A percentile compares a stretch with the other conserved stretches of the same genome.
Conservation (phyloP, 2,113 vertebrate genomes). For the Argyrosomus japonicus region DNA sequence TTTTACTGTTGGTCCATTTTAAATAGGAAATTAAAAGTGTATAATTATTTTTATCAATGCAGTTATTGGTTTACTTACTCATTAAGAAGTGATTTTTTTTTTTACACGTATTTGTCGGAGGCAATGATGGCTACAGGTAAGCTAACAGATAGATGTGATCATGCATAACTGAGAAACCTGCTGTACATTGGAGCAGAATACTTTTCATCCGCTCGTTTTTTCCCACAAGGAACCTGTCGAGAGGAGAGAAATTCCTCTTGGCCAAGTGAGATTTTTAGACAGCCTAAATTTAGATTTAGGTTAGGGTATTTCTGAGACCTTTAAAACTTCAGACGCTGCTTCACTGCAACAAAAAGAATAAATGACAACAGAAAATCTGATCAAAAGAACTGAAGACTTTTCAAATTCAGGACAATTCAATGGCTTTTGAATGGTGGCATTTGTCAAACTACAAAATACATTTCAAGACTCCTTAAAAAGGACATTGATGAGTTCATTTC, state of each 20-base stretch:
- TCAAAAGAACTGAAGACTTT: neutral
- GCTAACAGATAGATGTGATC: neutral
- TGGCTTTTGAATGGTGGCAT: too few relatives aligned
- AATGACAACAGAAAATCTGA: neutral
- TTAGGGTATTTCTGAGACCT: neutral
- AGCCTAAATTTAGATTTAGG: neutral
- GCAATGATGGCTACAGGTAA: neutral
- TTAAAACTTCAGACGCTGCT: neutral
- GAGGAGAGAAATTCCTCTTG: slow-evolving; percentile 20
- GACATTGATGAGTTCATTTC: neutral
- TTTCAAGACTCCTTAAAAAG: neutral
- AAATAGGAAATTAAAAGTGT: neutral
- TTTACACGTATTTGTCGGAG: neutral
- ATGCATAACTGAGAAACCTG: neutral
- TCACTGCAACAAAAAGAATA: neutral
- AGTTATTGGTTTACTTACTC: neutral
- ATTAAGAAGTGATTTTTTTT: too few relatives aligned
- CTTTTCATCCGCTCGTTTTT: neutral
- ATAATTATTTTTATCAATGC: too few relatives aligned
- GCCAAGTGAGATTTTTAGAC: neutral
- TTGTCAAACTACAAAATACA: neutral
- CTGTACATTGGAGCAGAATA: neutral
- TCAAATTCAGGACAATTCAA: neutral
- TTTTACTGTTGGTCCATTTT: neutral
- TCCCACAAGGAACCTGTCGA: neutral